These are phyloP conservation scores for Aphidoletes aphidimyza DNA, from an alignment of 2,888 invertebrate genomes.

Conservation along the genomic window DNA sequence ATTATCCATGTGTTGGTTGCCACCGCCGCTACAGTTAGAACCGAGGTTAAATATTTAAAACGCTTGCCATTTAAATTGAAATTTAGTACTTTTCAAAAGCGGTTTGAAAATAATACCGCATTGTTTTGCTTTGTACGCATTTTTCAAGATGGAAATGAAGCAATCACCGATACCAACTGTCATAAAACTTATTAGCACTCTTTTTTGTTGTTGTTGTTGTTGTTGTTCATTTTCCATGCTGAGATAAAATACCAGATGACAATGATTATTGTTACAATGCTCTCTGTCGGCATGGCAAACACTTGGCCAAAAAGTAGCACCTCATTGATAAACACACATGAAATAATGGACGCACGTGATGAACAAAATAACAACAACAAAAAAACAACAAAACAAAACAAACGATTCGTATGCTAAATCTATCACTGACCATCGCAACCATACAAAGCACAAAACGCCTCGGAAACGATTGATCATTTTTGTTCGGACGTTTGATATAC, in stretches of 20 bases:
- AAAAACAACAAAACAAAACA: background rate
- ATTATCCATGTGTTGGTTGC: no score
- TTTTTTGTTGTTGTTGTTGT: background rate
- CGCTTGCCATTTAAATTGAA: slow-evolving; percentile 4
- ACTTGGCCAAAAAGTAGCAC: slow-evolving; percentile 33
- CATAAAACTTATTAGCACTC: background rate
- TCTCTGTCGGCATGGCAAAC: background rate
- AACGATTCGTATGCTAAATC: background rate
- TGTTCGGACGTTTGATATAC: background rate
- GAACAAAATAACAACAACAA: no score
- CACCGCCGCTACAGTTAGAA: no score
- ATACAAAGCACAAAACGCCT: background rate
- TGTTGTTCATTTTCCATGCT: no score
- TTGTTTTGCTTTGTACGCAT: slow-evolving; percentile 11
- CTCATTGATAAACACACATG: background rate
- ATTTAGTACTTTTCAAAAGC: background rate
- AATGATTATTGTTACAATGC: background rate
- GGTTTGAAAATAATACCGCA: background rate
- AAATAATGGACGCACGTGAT: no score
- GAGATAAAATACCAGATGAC: background rate
- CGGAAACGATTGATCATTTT: slow-evolving; percentile 7
- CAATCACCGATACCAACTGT: no score
- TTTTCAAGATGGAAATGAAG: no score
- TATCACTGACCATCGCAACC: background rate
- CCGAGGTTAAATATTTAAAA: background rate